Percentiles rank a stretch among this genome's conserved stretches.
These are phyloP conservation scores for Plebejus melissa DNA, from an alignment of 2,888 invertebrate species.

Conservation along the genomic window DNA sequence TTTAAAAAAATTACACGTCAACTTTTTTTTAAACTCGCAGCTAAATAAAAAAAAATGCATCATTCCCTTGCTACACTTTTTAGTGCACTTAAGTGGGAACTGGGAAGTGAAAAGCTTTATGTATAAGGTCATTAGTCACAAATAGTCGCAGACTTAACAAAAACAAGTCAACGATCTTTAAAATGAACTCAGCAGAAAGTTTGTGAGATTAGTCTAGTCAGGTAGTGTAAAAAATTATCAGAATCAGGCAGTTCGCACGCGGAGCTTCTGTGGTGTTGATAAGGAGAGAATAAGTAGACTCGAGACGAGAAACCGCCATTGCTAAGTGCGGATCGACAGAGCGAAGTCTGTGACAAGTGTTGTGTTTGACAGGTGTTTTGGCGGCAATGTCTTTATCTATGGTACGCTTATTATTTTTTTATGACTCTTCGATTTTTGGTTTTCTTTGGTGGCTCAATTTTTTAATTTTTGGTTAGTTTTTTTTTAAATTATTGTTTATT, in stretches of 20 bases:
- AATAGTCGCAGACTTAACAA: not conserved
- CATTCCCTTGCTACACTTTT: no score
- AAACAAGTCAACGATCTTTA: not conserved
- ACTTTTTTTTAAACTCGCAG: no score
- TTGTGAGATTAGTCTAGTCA: not conserved
- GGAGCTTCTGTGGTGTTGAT: not conserved
- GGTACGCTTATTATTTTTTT: slow-evolving; percentile 28
- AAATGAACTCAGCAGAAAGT: not conserved
- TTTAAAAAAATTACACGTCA: no score
- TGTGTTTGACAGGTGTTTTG: slow-evolving; percentile 33
- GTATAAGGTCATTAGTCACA: not conserved
- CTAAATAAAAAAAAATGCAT: no score
- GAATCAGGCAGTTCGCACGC: slow-evolving; percentile 7
- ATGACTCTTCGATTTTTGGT: not conserved
- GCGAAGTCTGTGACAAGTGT: slow-evolving; percentile 24
- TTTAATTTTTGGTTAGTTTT: not conserved
- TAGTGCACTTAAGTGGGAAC: no score
- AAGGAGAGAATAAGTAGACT: not conserved
- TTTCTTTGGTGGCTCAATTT: not conserved
- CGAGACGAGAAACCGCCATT: not conserved
- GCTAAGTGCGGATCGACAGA: not conserved
- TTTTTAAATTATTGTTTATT: not conserved
- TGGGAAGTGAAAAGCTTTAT: not conserved
- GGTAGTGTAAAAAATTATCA: slow-evolving; percentile 10
- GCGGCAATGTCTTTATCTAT: slow-evolving; percentile 27